Evolutionary conservation across 2,113 vertebrate genomes (phyloP).

Genomic region (Progne subis): DNA sequence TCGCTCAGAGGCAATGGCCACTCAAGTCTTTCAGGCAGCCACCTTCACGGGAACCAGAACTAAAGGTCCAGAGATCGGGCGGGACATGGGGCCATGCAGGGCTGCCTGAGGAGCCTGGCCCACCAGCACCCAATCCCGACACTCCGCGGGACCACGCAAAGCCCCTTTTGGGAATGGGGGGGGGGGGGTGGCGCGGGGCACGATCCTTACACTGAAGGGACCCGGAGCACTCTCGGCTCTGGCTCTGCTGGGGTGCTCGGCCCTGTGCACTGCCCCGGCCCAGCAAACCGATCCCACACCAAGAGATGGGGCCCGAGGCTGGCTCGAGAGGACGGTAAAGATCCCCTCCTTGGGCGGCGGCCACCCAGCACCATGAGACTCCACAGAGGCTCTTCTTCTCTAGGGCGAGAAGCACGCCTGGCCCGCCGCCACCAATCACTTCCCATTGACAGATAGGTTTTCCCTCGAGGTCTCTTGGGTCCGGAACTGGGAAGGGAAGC

Average conservation of each 20-base stretch:
- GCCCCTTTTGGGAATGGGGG: no score
- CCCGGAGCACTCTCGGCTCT: fast-evolving
- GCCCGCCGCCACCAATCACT: neutral
- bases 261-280: neutral
- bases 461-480: neutral
- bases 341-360: fast-evolving
- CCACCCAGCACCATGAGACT: fast-evolving
- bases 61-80: neutral
- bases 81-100: neutral
- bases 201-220: neutral
- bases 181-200: no score
- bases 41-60: neutral
- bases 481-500: neutral
- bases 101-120: neutral
- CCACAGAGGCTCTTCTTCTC: neutral
- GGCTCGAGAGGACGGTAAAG: neutral
- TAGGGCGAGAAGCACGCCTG: neutral
- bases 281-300: neutral
- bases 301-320: no score
- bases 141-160: neutral
- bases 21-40: neutral
- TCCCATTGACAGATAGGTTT: neutral
- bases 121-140: neutral
- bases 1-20: neutral
- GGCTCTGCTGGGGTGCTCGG: neutral